Conservation (phyloP, 2,797 vertebrate species). For the Heteromormyrus szaboi region DNA sequence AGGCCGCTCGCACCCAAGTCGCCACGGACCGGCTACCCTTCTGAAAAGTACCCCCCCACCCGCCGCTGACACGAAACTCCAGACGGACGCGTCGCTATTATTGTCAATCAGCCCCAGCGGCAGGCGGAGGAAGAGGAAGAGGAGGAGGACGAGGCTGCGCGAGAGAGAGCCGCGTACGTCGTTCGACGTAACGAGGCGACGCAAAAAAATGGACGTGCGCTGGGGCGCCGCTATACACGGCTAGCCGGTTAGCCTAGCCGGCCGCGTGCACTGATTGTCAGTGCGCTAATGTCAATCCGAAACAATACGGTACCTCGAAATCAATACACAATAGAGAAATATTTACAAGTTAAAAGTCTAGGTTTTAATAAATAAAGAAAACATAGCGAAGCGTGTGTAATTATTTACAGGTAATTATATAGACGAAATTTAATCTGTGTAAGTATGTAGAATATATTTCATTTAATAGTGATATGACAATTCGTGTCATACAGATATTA, state of each 20-base stretch:
- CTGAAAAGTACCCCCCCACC: conserved; percentile 36
- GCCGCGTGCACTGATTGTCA: not conserved
- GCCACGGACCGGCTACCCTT: conserved; percentile 17
- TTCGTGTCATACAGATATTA: not conserved
- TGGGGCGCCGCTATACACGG: not conserved
- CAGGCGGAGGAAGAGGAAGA: conserved; percentile 24
- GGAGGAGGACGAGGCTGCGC: conserved; percentile 16
- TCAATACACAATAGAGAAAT: not conserved
- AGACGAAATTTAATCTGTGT: not conserved
- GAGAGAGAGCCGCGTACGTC: conserved; percentile 24
- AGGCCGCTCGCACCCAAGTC: not conserved
- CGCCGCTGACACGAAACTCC: conserved; percentile 53
- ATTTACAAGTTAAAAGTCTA: not conserved
- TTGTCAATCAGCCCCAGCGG: conserved; percentile 59
- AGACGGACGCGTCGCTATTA: conserved; percentile 66
- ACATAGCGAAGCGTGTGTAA: not conserved
- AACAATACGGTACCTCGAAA: not conserved
- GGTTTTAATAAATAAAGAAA: not conserved
- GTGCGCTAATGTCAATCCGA: not conserved
- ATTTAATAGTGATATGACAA: not conserved
- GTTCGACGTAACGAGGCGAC: conserved; percentile 30
- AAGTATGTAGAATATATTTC: not conserved
- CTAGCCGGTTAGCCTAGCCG: not conserved
- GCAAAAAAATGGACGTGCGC: conserved; percentile 22
- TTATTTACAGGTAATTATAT: not conserved